A percentile compares a stretch with the other conserved stretches of the same genome.
Evolutionary conservation across 2,888 invertebrate species (phyloP).

Genomic region (Sinelater perroti): DNA sequence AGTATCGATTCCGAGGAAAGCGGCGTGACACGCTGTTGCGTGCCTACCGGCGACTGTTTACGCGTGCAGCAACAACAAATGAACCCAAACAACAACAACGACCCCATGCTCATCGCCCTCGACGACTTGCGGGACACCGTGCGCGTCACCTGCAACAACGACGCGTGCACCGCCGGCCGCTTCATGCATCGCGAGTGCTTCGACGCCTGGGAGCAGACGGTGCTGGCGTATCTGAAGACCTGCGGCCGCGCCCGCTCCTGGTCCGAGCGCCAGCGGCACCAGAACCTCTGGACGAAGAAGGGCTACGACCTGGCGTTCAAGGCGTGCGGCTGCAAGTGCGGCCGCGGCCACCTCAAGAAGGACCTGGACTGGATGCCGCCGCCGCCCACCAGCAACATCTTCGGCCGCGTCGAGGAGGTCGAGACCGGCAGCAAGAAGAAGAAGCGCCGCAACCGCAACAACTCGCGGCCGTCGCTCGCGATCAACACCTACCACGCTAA

Average conservation of each 20-base stretch:
- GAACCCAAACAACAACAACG: constrained; percentile 57
- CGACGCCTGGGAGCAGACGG: constrained; percentile 91
- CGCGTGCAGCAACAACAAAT: constrained; percentile 64
- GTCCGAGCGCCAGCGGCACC: constrained; percentile 93
- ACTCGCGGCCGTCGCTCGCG: constrained; percentile 69
- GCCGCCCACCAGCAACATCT: constrained; percentile 63
- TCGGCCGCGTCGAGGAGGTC: constrained; percentile 64
- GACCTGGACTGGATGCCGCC: constrained; percentile 92
- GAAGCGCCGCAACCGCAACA: constrained; percentile 74
- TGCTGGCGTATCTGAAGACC: constrained; percentile 87
- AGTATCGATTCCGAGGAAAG: constrained; percentile 55
- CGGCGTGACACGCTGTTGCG: constrained; percentile 77
- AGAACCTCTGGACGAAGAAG: constrained; percentile 97
- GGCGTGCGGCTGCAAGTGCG: constrained; percentile 93
- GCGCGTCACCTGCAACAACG: constrained; percentile 94
- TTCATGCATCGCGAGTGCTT: constrained; percentile 98
- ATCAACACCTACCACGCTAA: constrained; percentile 63
- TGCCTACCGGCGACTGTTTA: constrained; percentile 82
- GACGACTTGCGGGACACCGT: constrained; percentile 83
- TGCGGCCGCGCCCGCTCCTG: constrained; percentile 92
- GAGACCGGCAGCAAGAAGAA: constrained; percentile 70
- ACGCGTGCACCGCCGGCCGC: constrained; percentile 85
- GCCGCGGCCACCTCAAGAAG: constrained; percentile 91
- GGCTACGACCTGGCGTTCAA: constrained; percentile 96
- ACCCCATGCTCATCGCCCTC: constrained; percentile 66